Conservation (phyloP, 2,113 vertebrate species). For the Microcebus lehilahytsara region DNA sequence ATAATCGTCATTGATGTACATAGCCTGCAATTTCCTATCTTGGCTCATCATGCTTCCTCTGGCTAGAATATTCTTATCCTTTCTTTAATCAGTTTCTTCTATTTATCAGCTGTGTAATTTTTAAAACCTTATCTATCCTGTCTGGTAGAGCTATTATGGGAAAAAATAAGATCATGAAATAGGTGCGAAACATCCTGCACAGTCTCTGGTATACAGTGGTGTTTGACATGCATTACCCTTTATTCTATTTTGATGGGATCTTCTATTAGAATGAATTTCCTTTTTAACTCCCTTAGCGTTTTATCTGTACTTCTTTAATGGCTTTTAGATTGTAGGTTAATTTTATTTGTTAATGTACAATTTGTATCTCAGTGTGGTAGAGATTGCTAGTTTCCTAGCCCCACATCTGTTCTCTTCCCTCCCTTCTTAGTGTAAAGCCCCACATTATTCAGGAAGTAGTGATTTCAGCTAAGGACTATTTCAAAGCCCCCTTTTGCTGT, state of each 20-base stretch:
- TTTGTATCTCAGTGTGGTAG: background rate
- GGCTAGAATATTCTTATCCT: background rate
- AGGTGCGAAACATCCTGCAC: background rate
- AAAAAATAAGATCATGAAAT: background rate
- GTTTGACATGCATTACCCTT: background rate
- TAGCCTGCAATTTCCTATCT: background rate
- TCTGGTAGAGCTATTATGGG: background rate
- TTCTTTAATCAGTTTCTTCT: background rate
- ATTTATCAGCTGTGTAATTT: background rate
- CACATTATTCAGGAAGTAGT: background rate
- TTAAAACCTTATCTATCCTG: background rate
- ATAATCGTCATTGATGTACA: background rate
- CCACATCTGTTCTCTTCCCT: background rate
- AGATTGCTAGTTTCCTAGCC: background rate
- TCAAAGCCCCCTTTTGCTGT: background rate
- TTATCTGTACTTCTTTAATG: background rate
- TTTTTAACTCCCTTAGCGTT: background rate
- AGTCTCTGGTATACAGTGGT: background rate
- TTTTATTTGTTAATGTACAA: background rate
- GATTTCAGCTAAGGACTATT: background rate
- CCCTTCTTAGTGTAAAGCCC: background rate
- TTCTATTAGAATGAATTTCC: background rate
- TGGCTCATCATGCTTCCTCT: background rate
- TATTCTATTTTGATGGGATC: background rate
- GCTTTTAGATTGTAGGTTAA: background rate